Percentiles rank a stretch among this genome's conserved stretches.
Evolutionary conservation across 2,113 vertebrate genomes (phyloP).

Genomic region (Sylvilagus bachmani): DNA sequence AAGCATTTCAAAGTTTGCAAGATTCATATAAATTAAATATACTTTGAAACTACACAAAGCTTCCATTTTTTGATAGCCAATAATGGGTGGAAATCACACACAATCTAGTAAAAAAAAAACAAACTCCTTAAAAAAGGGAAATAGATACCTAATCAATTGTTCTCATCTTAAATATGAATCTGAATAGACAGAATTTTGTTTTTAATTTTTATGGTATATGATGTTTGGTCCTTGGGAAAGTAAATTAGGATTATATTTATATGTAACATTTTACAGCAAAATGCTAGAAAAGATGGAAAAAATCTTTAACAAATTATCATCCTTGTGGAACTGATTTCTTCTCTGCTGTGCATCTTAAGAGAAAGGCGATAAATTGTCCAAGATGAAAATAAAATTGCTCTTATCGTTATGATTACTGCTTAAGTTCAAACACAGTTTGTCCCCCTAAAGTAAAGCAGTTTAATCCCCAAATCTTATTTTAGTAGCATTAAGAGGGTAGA

Average conservation of each 20-base stretch:
- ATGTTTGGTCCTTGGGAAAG: neutral
- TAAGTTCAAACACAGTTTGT: too few species aligned
- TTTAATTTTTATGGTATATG: neutral
- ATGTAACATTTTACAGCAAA: neutral
- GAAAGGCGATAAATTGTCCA: neutral
- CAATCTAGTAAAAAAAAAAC: neutral
- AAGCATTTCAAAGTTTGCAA: neutral
- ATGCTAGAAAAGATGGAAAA: neutral
- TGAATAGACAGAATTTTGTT: neutral
- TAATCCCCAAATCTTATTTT: too few species aligned
- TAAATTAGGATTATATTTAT: constrained; percentile 8
- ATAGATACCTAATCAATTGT: neutral
- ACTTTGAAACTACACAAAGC: neutral
- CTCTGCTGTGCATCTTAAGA: neutral
- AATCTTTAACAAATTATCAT: neutral
- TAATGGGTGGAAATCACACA: neutral
- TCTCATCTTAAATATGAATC: neutral
- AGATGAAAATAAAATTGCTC: neutral
- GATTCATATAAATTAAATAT: neutral
- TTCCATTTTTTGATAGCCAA: constrained; percentile 20
- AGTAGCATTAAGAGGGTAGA: too few species aligned
- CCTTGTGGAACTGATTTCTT: neutral
- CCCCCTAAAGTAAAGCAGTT: too few species aligned
- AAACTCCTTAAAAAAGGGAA: neutral
- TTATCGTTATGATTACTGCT: neutral